phyloP scores from a whole-genome alignment of 2,797 vertebrate species.

The Microctenopoma stevenorrisi region DNA sequence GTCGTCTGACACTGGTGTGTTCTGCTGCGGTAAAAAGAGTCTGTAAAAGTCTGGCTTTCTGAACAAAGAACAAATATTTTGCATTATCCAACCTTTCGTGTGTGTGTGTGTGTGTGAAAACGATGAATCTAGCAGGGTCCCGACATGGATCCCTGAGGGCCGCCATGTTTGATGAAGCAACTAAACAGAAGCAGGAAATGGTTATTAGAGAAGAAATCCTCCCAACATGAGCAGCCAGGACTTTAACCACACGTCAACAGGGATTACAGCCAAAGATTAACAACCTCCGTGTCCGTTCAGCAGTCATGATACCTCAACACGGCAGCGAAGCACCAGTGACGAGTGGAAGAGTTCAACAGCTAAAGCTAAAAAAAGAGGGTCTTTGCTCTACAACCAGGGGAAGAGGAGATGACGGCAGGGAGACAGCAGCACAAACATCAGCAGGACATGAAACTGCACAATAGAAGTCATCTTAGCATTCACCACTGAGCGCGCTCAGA shows the following conservation, averaged over 20 bases:
- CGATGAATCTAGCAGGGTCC: constrained; percentile 5
- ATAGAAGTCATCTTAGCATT: constrained; percentile 30
- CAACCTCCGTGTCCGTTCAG: no score
- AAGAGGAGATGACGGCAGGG: constrained; percentile 1
- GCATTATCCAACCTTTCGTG: no score
- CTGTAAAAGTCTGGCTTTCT: no score
- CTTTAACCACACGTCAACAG: neutral
- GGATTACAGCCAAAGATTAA: constrained; percentile 2
- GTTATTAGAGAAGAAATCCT: constrained; percentile 24
- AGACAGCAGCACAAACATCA: constrained; percentile 13
- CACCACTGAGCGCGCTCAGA: constrained; percentile 14
- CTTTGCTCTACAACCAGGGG: neutral
- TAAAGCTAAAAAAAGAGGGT: no score
- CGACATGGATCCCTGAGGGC: constrained; percentile 26
- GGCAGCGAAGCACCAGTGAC: no score
- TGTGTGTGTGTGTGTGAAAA: neutral
- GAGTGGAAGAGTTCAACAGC: no score
- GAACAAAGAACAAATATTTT: no score
- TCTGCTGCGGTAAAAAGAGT: no score
- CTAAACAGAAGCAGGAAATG: constrained; percentile 1
- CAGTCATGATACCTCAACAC: neutral
- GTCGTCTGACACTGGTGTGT: no score
- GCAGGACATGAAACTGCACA: constrained; percentile 36
- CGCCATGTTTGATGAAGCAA: constrained; percentile 27
- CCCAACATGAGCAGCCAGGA: neutral